These are phyloP conservation scores for Clarias batrachus DNA, from an alignment of 2,113 vertebrate species.

Conservation along the genomic window DNA sequence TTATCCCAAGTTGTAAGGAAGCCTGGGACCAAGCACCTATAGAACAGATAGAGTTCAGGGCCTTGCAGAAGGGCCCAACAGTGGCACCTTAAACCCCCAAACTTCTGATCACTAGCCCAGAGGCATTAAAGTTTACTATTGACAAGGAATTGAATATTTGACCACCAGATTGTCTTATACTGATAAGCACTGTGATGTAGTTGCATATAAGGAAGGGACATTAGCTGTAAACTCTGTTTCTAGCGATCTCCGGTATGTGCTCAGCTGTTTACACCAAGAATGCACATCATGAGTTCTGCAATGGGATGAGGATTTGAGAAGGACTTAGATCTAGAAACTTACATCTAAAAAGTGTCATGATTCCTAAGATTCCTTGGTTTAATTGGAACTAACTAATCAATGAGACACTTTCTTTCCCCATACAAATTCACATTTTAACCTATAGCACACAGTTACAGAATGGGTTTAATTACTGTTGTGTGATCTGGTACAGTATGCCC, in stretches of 20 bases:
- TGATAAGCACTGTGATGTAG: not conserved
- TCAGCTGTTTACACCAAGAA: conserved; percentile 18
- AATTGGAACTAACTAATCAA: not conserved
- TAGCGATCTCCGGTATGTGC: conserved; percentile 4
- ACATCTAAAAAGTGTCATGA: not conserved
- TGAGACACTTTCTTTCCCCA: too few relatives aligned
- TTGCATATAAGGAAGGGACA: not conserved
- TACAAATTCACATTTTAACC: too few relatives aligned
- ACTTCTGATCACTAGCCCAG: not conserved
- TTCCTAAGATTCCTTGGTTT: not conserved
- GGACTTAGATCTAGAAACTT: not conserved
- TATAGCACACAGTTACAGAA: too few relatives aligned
- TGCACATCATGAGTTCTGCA: not conserved
- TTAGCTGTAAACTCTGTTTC: not conserved
- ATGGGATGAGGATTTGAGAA: not conserved
- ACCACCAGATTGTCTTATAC: not conserved
- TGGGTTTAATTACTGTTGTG: too few relatives aligned
- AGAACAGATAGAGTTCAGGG: not conserved
- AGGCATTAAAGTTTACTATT: not conserved
- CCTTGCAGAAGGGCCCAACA: not conserved
- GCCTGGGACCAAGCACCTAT: not conserved
- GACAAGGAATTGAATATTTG: not conserved
- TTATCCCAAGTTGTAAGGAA: not conserved
- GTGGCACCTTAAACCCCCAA: not conserved
- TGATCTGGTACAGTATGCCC: too few relatives aligned